Evolutionary conservation across 2,888 invertebrate genomes (phyloP).

Genomic region (Amphipoea lucens): DNA sequence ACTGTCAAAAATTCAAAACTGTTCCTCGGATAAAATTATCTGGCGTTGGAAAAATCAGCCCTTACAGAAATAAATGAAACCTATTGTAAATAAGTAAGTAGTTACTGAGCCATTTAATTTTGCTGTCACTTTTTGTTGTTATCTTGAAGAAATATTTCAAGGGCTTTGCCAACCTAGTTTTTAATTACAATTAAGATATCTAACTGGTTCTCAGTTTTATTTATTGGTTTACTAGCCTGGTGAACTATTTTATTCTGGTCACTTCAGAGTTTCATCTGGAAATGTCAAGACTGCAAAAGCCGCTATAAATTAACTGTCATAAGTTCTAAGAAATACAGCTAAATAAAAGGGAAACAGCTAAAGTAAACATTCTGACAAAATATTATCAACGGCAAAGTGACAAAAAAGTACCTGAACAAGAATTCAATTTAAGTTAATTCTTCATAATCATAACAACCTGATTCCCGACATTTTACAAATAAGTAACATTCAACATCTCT

Average conservation of each 20-base stretch:
- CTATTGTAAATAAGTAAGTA: conserved; percentile 20
- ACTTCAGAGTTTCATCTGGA: conserved; percentile 4
- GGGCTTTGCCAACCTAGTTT: conserved; percentile 13
- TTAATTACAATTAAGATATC: conserved; percentile 46
- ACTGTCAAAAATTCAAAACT: no score
- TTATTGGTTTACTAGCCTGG: conserved; percentile 13
- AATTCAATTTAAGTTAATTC: conserved; percentile 18
- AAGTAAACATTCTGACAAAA: background rate
- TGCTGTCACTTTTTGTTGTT: conserved; percentile 43
- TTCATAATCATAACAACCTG: conserved; percentile 35
- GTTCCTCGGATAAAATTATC: no score
- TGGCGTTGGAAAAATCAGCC: no score
- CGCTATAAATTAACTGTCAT: background rate
- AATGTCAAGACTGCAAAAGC: background rate
- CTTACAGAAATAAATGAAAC: conserved; percentile 11
- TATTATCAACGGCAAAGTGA: conserved; percentile 7
- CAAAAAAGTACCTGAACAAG: conserved; percentile 22
- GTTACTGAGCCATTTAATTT: conserved; percentile 32
- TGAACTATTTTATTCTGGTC: background rate
- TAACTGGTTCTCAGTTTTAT: conserved; percentile 26
- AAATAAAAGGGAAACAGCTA: background rate
- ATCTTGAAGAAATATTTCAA: conserved; percentile 30
- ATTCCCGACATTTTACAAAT: conserved; percentile 49
- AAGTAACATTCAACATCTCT: conserved; percentile 45
- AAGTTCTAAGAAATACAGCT: background rate